These are phyloP conservation scores for Oeneis ivallda DNA, from an alignment of 2,888 invertebrate genomes.

Conservation along the genomic window DNA sequence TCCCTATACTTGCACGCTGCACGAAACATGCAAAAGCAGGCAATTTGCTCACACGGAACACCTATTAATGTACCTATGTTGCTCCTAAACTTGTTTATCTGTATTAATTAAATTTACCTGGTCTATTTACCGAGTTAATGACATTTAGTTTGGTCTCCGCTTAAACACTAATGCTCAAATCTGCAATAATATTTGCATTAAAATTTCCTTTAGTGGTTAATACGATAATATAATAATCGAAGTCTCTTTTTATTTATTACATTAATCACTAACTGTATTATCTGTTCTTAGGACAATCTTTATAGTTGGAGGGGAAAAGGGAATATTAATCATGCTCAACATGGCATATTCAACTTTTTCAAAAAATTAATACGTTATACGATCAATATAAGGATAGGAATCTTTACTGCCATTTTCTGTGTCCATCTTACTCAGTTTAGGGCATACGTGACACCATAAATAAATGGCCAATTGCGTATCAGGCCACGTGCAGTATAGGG, in stretches of 20 bases:
- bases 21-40: slow-evolving; percentile 53
- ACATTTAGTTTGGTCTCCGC: slow-evolving; percentile 27
- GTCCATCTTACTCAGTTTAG: no score
- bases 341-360: no score
- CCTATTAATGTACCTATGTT: slow-evolving; percentile 9
- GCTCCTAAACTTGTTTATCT: slow-evolving; percentile 26
- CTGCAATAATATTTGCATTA: slow-evolving; percentile 26
- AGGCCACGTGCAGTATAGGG: no score
- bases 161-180: slow-evolving; percentile 18
- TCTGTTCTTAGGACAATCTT: no score
- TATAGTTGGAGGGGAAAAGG: no score
- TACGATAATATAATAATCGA: not conserved
- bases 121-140: slow-evolving; percentile 28
- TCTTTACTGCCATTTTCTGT: no score
- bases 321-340: no score
- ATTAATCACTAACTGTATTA: no score
- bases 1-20: slow-evolving; percentile 42
- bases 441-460: no score
- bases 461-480: no score
- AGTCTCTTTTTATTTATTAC: not conserved
- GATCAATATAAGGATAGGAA: no score
- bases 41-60: slow-evolving; percentile 44
- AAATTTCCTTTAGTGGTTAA: slow-evolving; percentile 8
- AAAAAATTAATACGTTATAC: no score
- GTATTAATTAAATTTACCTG: slow-evolving; percentile 31